Evolutionary conservation across 2,888 invertebrate genomes (phyloP).

Genomic region (Eulithis prunata): DNA sequence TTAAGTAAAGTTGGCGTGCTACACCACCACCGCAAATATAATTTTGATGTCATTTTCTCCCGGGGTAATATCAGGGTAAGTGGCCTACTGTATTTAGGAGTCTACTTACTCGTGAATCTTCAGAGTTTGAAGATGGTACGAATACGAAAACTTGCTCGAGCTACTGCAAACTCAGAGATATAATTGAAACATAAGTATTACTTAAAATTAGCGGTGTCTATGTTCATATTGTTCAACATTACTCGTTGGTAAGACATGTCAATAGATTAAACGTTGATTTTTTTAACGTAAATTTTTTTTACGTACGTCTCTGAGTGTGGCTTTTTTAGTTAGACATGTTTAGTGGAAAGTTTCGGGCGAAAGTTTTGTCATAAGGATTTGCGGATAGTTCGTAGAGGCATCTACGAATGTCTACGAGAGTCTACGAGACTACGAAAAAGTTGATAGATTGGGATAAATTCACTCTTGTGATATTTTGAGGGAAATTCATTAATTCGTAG

Average conservation of each 20-base stretch:
- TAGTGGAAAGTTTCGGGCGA: background rate
- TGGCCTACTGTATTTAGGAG: slow-evolving; percentile 38
- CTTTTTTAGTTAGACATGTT: slow-evolving; percentile 13
- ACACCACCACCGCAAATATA: slow-evolving; percentile 43
- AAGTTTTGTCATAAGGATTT: slow-evolving; percentile 18
- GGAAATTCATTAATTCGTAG: too few species aligned
- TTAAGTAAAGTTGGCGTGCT: slow-evolving; percentile 22
- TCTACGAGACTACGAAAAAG: slow-evolving; percentile 1
- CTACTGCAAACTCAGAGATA: too few species aligned
- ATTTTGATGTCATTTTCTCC: slow-evolving; percentile 42
- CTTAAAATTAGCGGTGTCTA: too few species aligned
- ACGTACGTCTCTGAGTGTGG: too few species aligned
- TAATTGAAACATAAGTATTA: too few species aligned
- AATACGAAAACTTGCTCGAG: slow-evolving; percentile 20
- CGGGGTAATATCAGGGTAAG: slow-evolving; percentile 43
- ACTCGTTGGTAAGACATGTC: too few species aligned
- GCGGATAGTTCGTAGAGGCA: slow-evolving; percentile 11
- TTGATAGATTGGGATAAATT: background rate
- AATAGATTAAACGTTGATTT: too few species aligned
- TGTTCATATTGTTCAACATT: too few species aligned
- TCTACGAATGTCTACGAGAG: slow-evolving; percentile 3
- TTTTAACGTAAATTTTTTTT: too few species aligned
- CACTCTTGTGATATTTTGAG: too few species aligned
- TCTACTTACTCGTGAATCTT: slow-evolving; percentile 25
- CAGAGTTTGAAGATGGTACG: slow-evolving; percentile 14